phyloP scores from a whole-genome alignment of 2,888 invertebrate genomes.

The Tethea ocularis region DNA sequence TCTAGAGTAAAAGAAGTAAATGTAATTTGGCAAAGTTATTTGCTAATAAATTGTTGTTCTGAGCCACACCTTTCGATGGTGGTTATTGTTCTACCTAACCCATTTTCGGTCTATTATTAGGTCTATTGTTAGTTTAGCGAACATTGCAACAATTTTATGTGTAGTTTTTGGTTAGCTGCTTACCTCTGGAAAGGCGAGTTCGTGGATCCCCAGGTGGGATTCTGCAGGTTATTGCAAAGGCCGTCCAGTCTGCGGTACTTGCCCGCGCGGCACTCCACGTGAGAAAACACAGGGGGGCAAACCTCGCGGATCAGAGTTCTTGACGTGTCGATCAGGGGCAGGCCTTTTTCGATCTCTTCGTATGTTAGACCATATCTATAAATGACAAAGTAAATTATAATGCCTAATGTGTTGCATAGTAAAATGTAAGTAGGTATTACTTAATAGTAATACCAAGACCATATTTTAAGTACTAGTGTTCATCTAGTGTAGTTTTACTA shows the following conservation, averaged over 20 bases:
- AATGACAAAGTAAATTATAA: constrained; percentile 9
- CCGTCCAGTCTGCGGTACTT: constrained; percentile 95
- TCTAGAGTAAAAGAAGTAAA: not conserved
- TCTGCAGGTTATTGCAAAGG: constrained; percentile 93
- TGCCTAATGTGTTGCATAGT: not conserved
- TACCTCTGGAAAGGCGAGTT: constrained; percentile 93
- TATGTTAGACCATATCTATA: constrained; percentile 92
- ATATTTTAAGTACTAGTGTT: too few relatives aligned
- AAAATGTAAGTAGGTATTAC: too few relatives aligned
- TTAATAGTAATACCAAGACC: too few relatives aligned
- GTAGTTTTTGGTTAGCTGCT: constrained; percentile 9
- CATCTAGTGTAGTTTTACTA: too few relatives aligned
- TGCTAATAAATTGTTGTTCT: constrained; percentile 18
- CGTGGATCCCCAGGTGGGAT: constrained; percentile 95
- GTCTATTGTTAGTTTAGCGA: not conserved
- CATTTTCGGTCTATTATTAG: too few relatives aligned
- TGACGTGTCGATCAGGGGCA: constrained; percentile 94
- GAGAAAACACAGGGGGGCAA: constrained; percentile 93
- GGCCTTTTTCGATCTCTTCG: constrained; percentile 93
- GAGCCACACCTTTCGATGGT: not conserved
- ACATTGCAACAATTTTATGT: not conserved
- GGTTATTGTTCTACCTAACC: not conserved
- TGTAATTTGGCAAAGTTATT: constrained; percentile 11
- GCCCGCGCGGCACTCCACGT: constrained; percentile 94
- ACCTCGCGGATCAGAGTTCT: constrained; percentile 93